phyloP scores from a whole-genome alignment of 2,113 vertebrate species.

The Xyrauchen texanus region DNA sequence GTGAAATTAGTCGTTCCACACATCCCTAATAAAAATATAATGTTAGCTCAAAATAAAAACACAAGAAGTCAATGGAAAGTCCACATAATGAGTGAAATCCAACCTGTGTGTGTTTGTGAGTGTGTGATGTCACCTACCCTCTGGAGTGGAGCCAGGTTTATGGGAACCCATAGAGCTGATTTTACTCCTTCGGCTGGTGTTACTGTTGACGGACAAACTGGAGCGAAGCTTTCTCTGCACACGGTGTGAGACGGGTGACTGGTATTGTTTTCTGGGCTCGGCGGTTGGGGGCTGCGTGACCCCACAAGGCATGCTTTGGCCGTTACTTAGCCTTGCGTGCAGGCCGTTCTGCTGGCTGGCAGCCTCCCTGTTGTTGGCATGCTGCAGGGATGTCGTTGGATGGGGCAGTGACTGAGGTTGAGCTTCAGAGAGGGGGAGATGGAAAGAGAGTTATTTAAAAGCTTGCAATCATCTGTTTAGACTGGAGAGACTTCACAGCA shows the following conservation, averaged over 20 bases:
- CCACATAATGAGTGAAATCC: too few relatives aligned
- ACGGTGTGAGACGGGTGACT: slow-evolving; percentile 86
- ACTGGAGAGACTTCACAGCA: slow-evolving; percentile 30
- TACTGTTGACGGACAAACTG: slow-evolving; percentile 91
- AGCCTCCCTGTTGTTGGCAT: slow-evolving; percentile 73
- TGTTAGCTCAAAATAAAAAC: too few relatives aligned
- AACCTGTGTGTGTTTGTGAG: background rate
- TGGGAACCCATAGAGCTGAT: slow-evolving; percentile 86
- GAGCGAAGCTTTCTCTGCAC: slow-evolving; percentile 92
- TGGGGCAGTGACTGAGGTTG: slow-evolving; percentile 86
- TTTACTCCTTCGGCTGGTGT: slow-evolving; percentile 87
- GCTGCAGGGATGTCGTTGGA: slow-evolving; percentile 70
- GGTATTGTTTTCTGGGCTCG: slow-evolving; percentile 75
- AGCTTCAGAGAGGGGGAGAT: slow-evolving; percentile 68
- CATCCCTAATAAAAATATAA: too few relatives aligned
- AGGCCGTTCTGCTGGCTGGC: slow-evolving; percentile 76
- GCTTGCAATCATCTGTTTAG: slow-evolving; percentile 64
- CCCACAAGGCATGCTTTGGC: slow-evolving; percentile 47
- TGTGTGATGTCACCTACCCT: slow-evolving; percentile 80
- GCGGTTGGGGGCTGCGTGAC: slow-evolving; percentile 38
- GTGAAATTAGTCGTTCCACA: too few relatives aligned
- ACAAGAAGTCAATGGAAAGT: too few relatives aligned
- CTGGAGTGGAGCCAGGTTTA: slow-evolving; percentile 86
- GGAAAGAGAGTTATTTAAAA: slow-evolving; percentile 45
- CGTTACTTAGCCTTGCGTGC: slow-evolving; percentile 70